Percentiles rank a stretch among this genome's conserved stretches.
These are phyloP conservation scores for Drosophila yakuba DNA, from an alignment of 1,140 invertebrate genomes.

Conservation along the genomic window DNA sequence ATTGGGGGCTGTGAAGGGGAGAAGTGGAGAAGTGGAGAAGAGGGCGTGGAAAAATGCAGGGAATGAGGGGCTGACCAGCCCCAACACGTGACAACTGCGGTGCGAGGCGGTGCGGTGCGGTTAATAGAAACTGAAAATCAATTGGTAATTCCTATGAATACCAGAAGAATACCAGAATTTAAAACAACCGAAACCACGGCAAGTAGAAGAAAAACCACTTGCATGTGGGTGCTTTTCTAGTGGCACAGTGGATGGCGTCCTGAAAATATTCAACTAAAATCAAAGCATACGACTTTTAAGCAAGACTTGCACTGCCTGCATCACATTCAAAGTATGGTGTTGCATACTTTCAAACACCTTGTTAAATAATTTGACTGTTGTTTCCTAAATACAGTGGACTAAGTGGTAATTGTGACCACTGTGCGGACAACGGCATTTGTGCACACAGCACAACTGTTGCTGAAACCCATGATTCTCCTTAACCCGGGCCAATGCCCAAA, in stretches of 20 bases:
- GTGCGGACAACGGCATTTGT: constrained; percentile 56
- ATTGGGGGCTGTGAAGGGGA: neutral
- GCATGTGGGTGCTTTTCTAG: constrained; percentile 24
- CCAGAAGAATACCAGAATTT: constrained; percentile 15
- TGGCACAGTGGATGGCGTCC: neutral
- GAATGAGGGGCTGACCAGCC: neutral
- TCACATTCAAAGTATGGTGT: neutral
- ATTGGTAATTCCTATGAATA: constrained; percentile 64
- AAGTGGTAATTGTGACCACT: neutral
- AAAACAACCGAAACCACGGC: constrained; percentile 21
- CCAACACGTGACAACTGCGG: constrained; percentile 63
- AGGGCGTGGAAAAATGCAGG: neutral
- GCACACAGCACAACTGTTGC: constrained; percentile 41
- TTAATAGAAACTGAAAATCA: constrained; percentile 65
- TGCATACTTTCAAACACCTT: neutral
- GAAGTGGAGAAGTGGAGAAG: too few relatives aligned
- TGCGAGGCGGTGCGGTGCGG: constrained; percentile 2
- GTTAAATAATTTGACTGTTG: neutral
- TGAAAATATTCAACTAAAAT: too few relatives aligned
- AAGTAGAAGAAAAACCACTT: constrained; percentile 37
- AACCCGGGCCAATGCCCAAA: constrained; percentile 47
- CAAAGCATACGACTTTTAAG: too few relatives aligned
- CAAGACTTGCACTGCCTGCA: too few relatives aligned
- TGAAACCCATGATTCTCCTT: constrained; percentile 23
- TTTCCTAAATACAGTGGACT: too few relatives aligned